phyloP scores from a whole-genome alignment of 2,113 vertebrate species.

The Corynorhinus townsendii region DNA sequence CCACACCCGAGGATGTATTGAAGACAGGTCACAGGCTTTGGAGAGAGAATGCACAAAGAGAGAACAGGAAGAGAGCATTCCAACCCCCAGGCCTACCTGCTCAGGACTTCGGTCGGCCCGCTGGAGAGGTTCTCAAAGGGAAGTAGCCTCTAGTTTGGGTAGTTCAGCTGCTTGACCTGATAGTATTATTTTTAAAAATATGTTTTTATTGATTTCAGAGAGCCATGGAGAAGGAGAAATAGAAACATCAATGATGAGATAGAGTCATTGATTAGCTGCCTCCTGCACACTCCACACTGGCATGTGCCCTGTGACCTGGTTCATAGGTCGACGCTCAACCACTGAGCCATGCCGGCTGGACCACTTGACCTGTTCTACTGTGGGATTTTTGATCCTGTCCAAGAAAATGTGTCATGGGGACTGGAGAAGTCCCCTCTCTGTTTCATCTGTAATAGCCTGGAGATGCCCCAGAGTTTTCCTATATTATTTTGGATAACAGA shows the following conservation, averaged over 20 bases:
- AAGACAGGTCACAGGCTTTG: conserved; percentile 82
- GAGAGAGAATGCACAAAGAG: conserved; percentile 78
- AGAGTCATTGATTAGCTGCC: too few species aligned
- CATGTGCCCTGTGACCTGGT: too few species aligned
- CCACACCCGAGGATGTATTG: conserved; percentile 81
- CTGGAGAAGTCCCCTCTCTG: neutral
- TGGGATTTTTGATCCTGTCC: neutral
- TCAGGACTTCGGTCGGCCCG: conserved; percentile 70
- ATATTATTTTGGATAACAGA: neutral
- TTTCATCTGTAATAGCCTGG: neutral
- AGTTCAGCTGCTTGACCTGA: neutral
- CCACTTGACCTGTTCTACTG: neutral
- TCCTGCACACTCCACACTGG: too few species aligned
- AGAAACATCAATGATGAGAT: too few species aligned
- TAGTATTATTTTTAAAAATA: neutral
- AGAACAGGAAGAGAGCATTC: conserved; percentile 74
- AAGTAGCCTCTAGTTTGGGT: neutral
- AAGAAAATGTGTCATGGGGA: neutral
- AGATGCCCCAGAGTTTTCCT: neutral
- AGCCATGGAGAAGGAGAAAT: too few species aligned
- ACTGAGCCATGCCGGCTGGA: too few species aligned
- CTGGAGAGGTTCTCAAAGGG: neutral
- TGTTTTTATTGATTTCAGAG: too few species aligned
- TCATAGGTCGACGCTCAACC: too few species aligned
- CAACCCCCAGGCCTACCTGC: conserved; percentile 69